Evolutionary conservation across 2,113 vertebrate species (phyloP), one percentile per base, ranked within the genome.

Genomic region (Phaetusa simplex): DNA sequence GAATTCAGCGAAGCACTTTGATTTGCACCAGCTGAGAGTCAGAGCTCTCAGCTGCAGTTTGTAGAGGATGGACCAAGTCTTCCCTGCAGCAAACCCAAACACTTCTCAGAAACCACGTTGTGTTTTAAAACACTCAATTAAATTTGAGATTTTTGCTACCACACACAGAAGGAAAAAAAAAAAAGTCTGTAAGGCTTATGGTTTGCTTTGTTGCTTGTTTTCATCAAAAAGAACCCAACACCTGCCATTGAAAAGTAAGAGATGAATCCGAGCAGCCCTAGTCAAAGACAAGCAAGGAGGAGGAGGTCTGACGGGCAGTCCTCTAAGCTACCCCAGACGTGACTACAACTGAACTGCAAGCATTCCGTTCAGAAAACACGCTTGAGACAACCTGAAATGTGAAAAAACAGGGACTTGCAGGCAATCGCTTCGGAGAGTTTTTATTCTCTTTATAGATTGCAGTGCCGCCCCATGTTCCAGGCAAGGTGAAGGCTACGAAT

Each of bases 391-490:
- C 10, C 17, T 16, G 20, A 40, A 82, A 82, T 10, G 21, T 2
- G 5, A 82, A 59, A 58, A 47, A 72, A 72, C 22, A 69, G 18
- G 15, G 23, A 77, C 2, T 1, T 81, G 32, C 12, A 50, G 43
- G 27, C 8, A 7, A 69, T 43, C 6, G 2, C 43, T 73, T 23
- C 21, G 8, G 13, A 66, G 64, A 73, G 18, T 6, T 89, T 82
- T 73, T 38, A 29, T 40, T 14, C 14, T 66, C 5, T 81, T 65
- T 22, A 27, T 12, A 47, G 6, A 3, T 81, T 78, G 27, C 50
- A 67, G 32, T 27, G 49, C 6, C 62, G 27, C 34, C 0, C 0
- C 24, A 50, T 15, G 22, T 45, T 55, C 38, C 52, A 62, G 50
- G 27, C 30, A 89, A 67, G 18, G 9, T 45, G 14, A 76, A 64